Conservation (phyloP, 2,797 vertebrate species). For the Clarias laeviceps region DNA sequence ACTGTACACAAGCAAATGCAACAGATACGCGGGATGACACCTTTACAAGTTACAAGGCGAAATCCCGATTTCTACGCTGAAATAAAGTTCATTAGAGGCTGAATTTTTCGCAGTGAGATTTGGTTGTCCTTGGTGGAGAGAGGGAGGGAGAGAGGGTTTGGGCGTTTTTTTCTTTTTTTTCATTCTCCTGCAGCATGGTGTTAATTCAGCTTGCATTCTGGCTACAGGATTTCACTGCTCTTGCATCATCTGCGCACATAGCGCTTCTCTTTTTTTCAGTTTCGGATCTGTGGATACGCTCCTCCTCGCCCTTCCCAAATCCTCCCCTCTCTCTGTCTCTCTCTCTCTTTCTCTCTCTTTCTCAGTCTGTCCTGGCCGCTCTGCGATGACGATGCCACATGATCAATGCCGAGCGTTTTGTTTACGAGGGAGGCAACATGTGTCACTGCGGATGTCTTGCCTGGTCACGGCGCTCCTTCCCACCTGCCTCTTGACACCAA, state of each 20-base stretch:
- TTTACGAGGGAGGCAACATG: constrained; percentile 62
- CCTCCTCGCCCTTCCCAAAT: constrained; percentile 56
- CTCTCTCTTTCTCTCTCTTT: constrained; percentile 31
- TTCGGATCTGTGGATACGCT: constrained; percentile 67
- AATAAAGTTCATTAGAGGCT: constrained; percentile 42
- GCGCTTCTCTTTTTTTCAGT: constrained; percentile 61
- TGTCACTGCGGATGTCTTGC: constrained; percentile 60
- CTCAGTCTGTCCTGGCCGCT: constrained; percentile 58
- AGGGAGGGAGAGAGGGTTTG: constrained; percentile 22
- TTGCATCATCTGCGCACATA: constrained; percentile 82
- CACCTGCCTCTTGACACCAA: constrained; percentile 45
- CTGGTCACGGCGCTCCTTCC: constrained; percentile 51
- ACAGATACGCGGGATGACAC: background rate
- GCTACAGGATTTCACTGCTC: constrained; percentile 77
- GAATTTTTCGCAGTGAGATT: constrained; percentile 53
- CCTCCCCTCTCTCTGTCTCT: constrained; percentile 49
- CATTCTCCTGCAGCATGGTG: constrained; percentile 71
- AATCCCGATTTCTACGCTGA: constrained; percentile 27
- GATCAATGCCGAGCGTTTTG: constrained; percentile 67
- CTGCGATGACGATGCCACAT: constrained; percentile 58
- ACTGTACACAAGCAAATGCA: background rate
- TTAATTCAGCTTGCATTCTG: constrained; percentile 76
- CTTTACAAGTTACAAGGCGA: constrained; percentile 23
- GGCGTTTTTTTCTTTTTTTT: constrained; percentile 34
- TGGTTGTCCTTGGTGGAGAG: constrained; percentile 56